Evolutionary conservation across 2,888 invertebrate species (phyloP).

Genomic region (Cybosia mesomella): DNA sequence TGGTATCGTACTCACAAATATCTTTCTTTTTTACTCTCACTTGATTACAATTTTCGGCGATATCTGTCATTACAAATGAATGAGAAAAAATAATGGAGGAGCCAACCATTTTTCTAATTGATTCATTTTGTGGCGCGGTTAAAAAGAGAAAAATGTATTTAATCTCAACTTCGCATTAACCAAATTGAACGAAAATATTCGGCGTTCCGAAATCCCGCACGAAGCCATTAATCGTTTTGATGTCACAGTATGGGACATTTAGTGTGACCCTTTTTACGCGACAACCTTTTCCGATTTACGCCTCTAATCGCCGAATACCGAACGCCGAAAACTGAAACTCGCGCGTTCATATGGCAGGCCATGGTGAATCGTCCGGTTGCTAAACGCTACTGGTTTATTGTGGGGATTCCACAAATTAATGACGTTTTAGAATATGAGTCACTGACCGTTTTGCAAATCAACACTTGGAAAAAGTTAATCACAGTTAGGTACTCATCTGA

Average conservation of each 20-base stretch:
- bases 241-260: constrained; percentile 86
- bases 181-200: constrained; percentile 81
- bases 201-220: constrained; percentile 72
- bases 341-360: constrained; percentile 61
- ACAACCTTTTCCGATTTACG: constrained; percentile 73
- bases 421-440: constrained; percentile 53
- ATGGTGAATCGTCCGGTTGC: constrained; percentile 65
- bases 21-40: neutral
- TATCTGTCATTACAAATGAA: constrained; percentile 49
- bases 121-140: constrained; percentile 50
- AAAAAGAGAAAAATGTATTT: constrained; percentile 70
- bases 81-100: constrained; percentile 45
- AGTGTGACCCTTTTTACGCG: constrained; percentile 85
- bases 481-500: neutral
- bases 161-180: constrained; percentile 73
- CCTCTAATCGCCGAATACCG: constrained; percentile 76
- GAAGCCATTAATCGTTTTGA: constrained; percentile 84
- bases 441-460: constrained; percentile 40
- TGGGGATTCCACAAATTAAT: constrained; percentile 58
- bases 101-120: constrained; percentile 50
- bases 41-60: constrained; percentile 31
- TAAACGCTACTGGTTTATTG: constrained; percentile 55
- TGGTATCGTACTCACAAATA: neutral
- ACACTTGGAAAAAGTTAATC: constrained; percentile 18
- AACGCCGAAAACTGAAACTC: constrained; percentile 69